A percentile compares a stretch with the other conserved stretches of the same genome.
Conservation (phyloP, 2,888 invertebrate genomes). For the Nemapogon koenigi region DNA sequence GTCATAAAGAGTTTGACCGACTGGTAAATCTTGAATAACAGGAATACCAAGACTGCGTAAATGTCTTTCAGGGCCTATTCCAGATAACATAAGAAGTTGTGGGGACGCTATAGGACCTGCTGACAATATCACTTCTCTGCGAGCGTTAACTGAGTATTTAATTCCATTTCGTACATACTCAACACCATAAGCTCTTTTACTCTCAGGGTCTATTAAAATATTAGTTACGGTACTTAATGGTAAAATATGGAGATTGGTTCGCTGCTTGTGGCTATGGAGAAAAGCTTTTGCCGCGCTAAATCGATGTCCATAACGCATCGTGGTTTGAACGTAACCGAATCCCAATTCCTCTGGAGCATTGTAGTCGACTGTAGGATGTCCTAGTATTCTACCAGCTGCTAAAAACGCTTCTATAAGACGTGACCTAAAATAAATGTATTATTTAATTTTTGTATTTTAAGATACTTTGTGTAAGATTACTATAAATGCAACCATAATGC, state of each 20-base stretch:
- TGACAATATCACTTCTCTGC: constrained; percentile 74
- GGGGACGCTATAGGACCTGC: constrained; percentile 83
- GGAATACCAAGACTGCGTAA: constrained; percentile 57
- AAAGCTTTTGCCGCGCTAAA: constrained; percentile 68
- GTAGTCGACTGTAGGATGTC: constrained; percentile 70
- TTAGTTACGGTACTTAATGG: constrained; percentile 60
- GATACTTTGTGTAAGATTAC: background rate
- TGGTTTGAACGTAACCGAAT: constrained; percentile 68
- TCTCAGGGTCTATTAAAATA: constrained; percentile 54
- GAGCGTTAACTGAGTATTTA: constrained; percentile 51
- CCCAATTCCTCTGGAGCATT: constrained; percentile 65
- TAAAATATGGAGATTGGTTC: constrained; percentile 64
- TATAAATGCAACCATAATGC: background rate
- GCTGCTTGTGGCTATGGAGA: constrained; percentile 53
- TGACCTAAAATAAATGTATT: constrained; percentile 27
- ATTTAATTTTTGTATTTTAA: background rate
- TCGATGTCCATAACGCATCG: constrained; percentile 63
- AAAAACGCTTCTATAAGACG: constrained; percentile 69
- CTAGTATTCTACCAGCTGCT: constrained; percentile 67
- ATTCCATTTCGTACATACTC: constrained; percentile 49
- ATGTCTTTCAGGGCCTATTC: constrained; percentile 69
- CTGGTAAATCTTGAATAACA: constrained; percentile 65
- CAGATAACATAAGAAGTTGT: constrained; percentile 82
- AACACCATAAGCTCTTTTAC: constrained; percentile 60
- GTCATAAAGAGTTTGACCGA: constrained; percentile 70